phyloP scores from a whole-genome alignment of 2,113 vertebrate species.

The Acanthochromis polyacanthus region DNA sequence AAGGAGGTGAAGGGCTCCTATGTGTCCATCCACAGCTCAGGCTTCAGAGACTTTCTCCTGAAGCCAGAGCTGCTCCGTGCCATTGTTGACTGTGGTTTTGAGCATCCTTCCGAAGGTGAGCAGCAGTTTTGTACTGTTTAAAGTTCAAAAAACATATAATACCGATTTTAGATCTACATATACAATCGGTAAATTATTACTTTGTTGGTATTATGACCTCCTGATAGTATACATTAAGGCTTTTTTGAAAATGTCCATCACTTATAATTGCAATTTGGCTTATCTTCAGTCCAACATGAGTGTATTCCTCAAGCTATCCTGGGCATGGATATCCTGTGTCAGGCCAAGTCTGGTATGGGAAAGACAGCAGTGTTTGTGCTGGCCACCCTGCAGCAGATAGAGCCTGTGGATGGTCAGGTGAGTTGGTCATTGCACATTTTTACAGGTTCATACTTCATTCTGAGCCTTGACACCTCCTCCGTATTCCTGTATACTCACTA shows the following conservation, averaged over 20 bases:
- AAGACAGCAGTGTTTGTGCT: conserved; percentile 92
- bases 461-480: background rate
- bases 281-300: conserved; percentile 89
- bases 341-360: conserved; percentile 94
- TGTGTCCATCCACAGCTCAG: conserved; percentile 93
- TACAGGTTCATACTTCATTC: background rate
- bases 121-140: background rate
- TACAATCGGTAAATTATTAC: too few relatives aligned
- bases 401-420: conserved; percentile 90
- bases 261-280: background rate
- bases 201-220: background rate
- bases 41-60: conserved; percentile 91
- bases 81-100: conserved; percentile 92
- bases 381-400: conserved; percentile 91
- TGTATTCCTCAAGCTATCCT: conserved; percentile 93
- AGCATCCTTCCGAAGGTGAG: conserved; percentile 91
- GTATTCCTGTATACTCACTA: background rate
- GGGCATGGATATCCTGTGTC: conserved; percentile 92
- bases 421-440: conserved; percentile 32
- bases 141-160: background rate
- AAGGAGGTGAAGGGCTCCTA: conserved; percentile 93
- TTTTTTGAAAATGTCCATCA: background rate
- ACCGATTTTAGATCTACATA: background rate
- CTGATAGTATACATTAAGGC: background rate
- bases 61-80: conserved; percentile 91